Percentiles rank a stretch among this genome's conserved stretches.
Evolutionary conservation across 2,113 vertebrate species (phyloP).

Genomic region (Forbesichthys papilliferus): DNA sequence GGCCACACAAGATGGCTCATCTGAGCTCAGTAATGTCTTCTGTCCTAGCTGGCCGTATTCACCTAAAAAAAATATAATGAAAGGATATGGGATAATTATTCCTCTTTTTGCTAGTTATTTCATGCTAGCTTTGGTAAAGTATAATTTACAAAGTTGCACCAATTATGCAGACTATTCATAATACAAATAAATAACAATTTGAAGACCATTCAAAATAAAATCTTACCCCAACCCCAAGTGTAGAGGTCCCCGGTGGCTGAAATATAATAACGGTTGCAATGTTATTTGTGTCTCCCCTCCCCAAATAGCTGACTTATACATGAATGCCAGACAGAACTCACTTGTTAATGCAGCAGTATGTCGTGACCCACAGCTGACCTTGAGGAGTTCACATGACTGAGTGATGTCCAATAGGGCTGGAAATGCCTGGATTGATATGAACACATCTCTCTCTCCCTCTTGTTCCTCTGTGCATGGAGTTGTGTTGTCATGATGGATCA

Average conservation of each 20-base stretch:
- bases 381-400: constrained; percentile 66
- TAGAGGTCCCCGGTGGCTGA: constrained; percentile 86
- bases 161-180: neutral
- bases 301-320: no score
- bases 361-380: constrained; percentile 88
- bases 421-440: constrained; percentile 91
- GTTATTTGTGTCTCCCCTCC: neutral
- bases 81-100: neutral
- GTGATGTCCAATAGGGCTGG: constrained; percentile 89
- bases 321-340: constrained; percentile 61
- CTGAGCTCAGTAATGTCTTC: constrained; percentile 66
- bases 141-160: neutral
- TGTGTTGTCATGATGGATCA: neutral
- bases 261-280: constrained; percentile 28
- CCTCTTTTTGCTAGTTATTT: neutral
- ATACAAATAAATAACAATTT: no score
- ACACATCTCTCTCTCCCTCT: constrained; percentile 65
- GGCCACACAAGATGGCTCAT: constrained; percentile 78
- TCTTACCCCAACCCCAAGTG: constrained; percentile 98
- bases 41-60: constrained; percentile 95
- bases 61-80: constrained; percentile 70
- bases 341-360: constrained; percentile 87
- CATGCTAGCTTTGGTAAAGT: neutral
- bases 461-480: constrained; percentile 13
- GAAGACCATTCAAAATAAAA: constrained; percentile 18